These are phyloP conservation scores for Ophion ellenae DNA, from an alignment of 2,888 invertebrate species.

Conservation along the genomic window DNA sequence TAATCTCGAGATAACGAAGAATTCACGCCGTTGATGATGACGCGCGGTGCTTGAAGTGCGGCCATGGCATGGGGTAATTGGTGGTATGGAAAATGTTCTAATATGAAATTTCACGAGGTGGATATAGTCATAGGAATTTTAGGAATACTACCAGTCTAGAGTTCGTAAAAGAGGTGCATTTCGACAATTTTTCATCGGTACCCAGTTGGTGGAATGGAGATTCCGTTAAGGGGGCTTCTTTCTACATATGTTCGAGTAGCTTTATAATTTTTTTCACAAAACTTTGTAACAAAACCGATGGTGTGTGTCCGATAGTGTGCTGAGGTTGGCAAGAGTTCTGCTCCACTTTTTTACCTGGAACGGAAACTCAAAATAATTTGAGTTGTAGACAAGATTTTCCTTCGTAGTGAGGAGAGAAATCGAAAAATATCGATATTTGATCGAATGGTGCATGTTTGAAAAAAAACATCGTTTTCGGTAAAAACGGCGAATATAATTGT, in stretches of 20 bases:
- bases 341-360: background rate
- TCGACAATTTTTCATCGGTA: background rate
- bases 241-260: background rate
- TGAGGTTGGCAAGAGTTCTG: too few relatives aligned
- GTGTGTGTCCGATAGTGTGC: too few relatives aligned
- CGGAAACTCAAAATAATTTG: background rate
- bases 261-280: background rate
- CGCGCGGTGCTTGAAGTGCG: background rate
- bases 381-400: background rate
- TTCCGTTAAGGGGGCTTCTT: background rate
- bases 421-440: background rate
- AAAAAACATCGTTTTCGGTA: background rate
- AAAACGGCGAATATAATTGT: background rate
- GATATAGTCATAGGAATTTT: background rate
- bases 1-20: slow-evolving; percentile 32
- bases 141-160: background rate
- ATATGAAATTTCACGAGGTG: background rate
- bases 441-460: background rate
- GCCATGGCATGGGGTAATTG: slow-evolving; percentile 1
- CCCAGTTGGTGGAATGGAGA: background rate
- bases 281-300: too few relatives aligned
- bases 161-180: background rate
- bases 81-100: slow-evolving; percentile 1
- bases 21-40: background rate
- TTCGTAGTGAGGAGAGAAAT: too few relatives aligned